A percentile compares a stretch with the other conserved stretches of the same genome.
Conservation (phyloP, 2,888 invertebrate genomes). For the Drosophila anomelani region DNA sequence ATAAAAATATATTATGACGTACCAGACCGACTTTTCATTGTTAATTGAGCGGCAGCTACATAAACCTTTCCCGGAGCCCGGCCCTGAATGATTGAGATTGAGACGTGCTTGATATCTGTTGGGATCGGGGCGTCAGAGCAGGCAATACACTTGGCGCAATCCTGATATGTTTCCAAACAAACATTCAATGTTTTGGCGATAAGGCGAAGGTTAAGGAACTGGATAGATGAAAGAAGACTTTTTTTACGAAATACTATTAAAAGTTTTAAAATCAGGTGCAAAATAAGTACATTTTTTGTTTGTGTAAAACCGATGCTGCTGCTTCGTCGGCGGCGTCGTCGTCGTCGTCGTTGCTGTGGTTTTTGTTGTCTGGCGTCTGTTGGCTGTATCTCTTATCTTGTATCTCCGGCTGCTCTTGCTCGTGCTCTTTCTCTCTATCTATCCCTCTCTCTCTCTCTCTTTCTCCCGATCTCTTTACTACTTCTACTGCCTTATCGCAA, state of each 20-base stretch:
- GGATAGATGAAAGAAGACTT: not conserved
- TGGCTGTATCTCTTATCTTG: constrained; percentile 54
- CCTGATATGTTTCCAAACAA: too few species aligned
- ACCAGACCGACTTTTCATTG: constrained; percentile 71
- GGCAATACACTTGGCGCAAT: constrained; percentile 13
- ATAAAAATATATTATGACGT: constrained; percentile 79
- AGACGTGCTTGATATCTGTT: constrained; percentile 71
- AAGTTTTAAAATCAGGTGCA: not conserved
- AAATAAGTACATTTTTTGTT: not conserved
- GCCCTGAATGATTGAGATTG: constrained; percentile 72
- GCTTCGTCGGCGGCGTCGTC: constrained; percentile 16
- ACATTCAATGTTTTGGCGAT: not conserved
- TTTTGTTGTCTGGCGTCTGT: constrained; percentile 58
- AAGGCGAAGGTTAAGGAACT: not conserved
- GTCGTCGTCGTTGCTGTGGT: constrained; percentile 27
- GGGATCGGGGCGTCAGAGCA: constrained; percentile 55
- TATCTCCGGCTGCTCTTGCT: constrained; percentile 33
- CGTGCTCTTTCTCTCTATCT: constrained; percentile 52
- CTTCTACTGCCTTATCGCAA: constrained; percentile 52
- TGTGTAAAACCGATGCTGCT: constrained; percentile 48
- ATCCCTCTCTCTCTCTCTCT: constrained; percentile 52
- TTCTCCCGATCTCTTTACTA: constrained; percentile 25
- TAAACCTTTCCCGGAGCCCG: constrained; percentile 60
- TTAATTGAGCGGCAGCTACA: constrained; percentile 64
- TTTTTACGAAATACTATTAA: not conserved